Conservation (phyloP, 1,140 invertebrate genomes). For the Brachionus calyciflorus region DNA sequence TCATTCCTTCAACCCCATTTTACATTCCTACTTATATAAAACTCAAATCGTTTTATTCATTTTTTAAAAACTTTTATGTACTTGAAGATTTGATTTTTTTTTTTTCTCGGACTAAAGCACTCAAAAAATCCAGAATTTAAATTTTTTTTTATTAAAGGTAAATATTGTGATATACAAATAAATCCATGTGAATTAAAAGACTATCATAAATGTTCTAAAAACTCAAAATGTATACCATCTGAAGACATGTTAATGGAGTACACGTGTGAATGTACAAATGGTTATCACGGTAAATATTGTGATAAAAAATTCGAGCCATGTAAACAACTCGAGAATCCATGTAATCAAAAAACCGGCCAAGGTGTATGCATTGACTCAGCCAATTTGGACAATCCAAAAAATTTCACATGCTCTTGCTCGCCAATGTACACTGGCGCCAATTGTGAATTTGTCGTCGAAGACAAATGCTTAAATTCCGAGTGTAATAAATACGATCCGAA, state of each 20-base stretch:
- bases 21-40: no score
- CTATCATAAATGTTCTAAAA: conserved; percentile 6
- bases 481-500: conserved; percentile 35
- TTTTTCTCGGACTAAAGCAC: no score
- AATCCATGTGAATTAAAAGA: not conserved
- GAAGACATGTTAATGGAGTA: conserved; percentile 50
- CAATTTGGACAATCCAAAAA: not conserved
- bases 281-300: conserved; percentile 69
- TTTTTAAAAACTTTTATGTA: no score
- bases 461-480: conserved; percentile 18
- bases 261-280: conserved; percentile 24
- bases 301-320: conserved; percentile 62
- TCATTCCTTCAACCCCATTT: no score
- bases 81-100: no score
- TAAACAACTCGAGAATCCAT: not conserved
- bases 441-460: conserved; percentile 14
- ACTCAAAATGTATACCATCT: conserved; percentile 46
- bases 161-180: conserved; percentile 36
- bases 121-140: no score
- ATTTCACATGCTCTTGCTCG: conserved; percentile 4
- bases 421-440: conserved; percentile 39
- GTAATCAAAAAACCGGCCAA: conserved; percentile 20
- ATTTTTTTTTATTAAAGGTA: no score
- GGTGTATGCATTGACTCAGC: conserved; percentile 10
- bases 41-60: no score